Percentiles rank a stretch among this genome's conserved stretches.
Evolutionary conservation across 2,113 vertebrate genomes (phyloP).

Genomic region (Jaculus jaculus): DNA sequence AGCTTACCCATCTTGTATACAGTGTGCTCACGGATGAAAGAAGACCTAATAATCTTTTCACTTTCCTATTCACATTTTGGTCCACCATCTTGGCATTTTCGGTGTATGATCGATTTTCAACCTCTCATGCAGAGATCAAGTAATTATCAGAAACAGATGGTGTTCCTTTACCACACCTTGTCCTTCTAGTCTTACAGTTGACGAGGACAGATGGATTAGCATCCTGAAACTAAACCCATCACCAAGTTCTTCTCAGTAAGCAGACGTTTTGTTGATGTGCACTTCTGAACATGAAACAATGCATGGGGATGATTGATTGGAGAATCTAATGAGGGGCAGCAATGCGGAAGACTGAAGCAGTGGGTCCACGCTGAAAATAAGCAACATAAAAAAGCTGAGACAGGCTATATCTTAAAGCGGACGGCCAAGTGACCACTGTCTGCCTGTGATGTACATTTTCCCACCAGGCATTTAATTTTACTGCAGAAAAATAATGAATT

Average conservation of each 20-base stretch:
- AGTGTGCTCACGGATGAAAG: background rate
- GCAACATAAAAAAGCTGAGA: conserved; percentile 48
- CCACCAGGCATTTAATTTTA: background rate
- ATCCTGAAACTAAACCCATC: conserved; percentile 82
- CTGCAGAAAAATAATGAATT: background rate
- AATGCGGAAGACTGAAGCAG: conserved; percentile 70
- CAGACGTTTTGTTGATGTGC: conserved; percentile 83
- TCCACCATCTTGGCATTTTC: conserved; percentile 37
- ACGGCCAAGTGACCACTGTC: conserved; percentile 58
- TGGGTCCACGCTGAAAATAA: conserved; percentile 70
- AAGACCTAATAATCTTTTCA: background rate
- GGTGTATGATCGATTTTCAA: conserved; percentile 41
- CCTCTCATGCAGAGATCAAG: conserved; percentile 45
- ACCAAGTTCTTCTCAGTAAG: conserved; percentile 78
- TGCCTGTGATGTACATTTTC: conserved; percentile 12
- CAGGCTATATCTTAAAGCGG: conserved; percentile 15
- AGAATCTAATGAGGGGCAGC: conserved; percentile 81
- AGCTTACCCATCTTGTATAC: background rate
- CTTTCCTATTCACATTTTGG: conserved; percentile 54
- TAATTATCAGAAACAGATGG: conserved; percentile 82
- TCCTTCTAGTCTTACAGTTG: conserved; percentile 69
- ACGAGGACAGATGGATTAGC: conserved; percentile 81
- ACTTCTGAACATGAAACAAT: conserved; percentile 78
- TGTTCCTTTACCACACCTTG: conserved; percentile 70
- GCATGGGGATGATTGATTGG: conserved; percentile 82